Evolutionary conservation across 2,888 invertebrate genomes (phyloP).

Genomic region (Hedychridium roseum): DNA sequence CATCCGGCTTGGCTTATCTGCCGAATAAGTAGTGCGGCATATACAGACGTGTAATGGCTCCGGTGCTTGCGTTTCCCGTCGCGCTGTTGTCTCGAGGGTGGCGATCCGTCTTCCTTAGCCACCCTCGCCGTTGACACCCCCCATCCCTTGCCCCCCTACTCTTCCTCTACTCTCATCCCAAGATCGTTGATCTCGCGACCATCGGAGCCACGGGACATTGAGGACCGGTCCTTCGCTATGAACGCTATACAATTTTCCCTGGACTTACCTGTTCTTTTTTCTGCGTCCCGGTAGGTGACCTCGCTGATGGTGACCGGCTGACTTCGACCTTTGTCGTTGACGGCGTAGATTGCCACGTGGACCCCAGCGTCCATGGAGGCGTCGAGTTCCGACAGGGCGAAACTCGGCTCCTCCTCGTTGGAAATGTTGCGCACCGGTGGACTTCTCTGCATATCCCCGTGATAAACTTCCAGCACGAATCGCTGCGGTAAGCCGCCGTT

Average conservation of each 20-base stretch:
- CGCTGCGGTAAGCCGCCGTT: slow-evolving; percentile 89
- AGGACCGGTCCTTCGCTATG: too few species aligned
- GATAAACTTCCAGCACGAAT: slow-evolving; percentile 83
- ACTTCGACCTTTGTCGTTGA: slow-evolving; percentile 85
- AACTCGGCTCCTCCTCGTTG: slow-evolving; percentile 74
- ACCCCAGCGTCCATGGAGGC: slow-evolving; percentile 76
- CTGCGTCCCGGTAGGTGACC: slow-evolving; percentile 81
- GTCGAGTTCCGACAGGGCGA: slow-evolving; percentile 81
- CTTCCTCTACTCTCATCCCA: slow-evolving; percentile 7
- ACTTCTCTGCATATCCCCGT: slow-evolving; percentile 56
- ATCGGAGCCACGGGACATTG: too few species aligned
- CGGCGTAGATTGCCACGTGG: slow-evolving; percentile 79
- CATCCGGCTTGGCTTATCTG: slow-evolving; percentile 27
- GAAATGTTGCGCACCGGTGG: slow-evolving; percentile 69
- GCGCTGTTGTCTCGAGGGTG: slow-evolving; percentile 41
- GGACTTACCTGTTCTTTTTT: slow-evolving; percentile 75
- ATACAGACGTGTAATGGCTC: slow-evolving; percentile 35
- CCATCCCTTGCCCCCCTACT: slow-evolving; percentile 30
- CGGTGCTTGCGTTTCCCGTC: slow-evolving; percentile 37
- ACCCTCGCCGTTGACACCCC: slow-evolving; percentile 46
- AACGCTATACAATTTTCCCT: not conserved
- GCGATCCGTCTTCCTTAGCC: slow-evolving; percentile 59
- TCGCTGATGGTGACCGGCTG: slow-evolving; percentile 76
- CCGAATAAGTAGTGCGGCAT: slow-evolving; percentile 30
- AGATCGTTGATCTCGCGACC: not conserved